phyloP scores from a whole-genome alignment of 2,888 invertebrate species.

The Fragum sueziense region DNA sequence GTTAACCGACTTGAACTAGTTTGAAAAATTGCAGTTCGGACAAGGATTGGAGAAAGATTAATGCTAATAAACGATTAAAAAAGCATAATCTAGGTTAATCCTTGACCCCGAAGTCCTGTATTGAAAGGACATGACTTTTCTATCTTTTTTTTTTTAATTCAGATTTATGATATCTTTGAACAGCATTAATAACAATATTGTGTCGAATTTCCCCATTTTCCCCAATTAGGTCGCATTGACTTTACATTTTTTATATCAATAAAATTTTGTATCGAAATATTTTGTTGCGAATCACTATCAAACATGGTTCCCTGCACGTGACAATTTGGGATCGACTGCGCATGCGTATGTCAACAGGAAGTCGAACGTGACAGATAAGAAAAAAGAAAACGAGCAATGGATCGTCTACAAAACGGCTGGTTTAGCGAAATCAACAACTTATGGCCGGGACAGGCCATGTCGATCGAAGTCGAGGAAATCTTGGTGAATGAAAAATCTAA shows the following conservation, averaged over 20 bases:
- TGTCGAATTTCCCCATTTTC: not conserved
- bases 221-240: not conserved
- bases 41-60: not conserved
- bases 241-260: too few species aligned
- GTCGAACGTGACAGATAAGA: constrained; percentile 12
- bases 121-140: not conserved
- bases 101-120: not conserved
- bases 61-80: too few species aligned
- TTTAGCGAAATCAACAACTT: constrained; percentile 91
- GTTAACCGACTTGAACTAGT: not conserved
- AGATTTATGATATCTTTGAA: not conserved
- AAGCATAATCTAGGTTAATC: too few species aligned
- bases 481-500: constrained; percentile 79
- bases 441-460: constrained; percentile 82
- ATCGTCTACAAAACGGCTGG: constrained; percentile 87
- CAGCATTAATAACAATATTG: not conserved
- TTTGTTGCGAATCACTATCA: not conserved
- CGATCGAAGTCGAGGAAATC: constrained; percentile 79
- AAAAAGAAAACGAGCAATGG: constrained; percentile 59
- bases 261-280: too few species aligned
- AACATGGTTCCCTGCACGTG: not conserved
- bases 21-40: not conserved
- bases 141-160: not conserved
- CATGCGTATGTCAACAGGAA: constrained; percentile 19
- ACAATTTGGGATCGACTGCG: not conserved